Evolutionary conservation across 2,888 invertebrate species (phyloP).

Genomic region (Petrophora chlorosata): DNA sequence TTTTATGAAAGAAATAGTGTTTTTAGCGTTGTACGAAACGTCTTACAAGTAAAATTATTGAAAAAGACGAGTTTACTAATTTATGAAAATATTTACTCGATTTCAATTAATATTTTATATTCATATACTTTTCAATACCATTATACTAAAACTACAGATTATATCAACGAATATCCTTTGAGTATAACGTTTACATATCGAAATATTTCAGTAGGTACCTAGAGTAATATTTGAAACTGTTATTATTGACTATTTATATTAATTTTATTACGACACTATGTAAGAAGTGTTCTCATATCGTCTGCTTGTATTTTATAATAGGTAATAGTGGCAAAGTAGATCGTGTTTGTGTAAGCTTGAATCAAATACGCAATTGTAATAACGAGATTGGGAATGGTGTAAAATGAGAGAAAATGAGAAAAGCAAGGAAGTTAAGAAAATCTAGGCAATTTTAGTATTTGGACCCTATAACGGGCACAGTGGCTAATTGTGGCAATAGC

Average conservation of each 20-base stretch:
- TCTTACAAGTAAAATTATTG: neutral
- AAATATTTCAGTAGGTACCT: conserved; percentile 10
- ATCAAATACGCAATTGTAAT: too few species aligned
- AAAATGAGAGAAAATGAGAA: too few species aligned
- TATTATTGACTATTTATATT: neutral
- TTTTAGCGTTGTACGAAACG: neutral
- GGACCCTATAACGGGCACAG: too few species aligned
- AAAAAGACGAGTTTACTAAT: conserved; percentile 9
- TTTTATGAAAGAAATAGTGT: neutral
- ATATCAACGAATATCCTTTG: conserved; percentile 18
- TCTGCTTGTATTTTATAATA: conserved; percentile 4
- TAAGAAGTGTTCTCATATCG: conserved; percentile 6
- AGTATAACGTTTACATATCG: conserved; percentile 21
- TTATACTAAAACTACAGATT: conserved; percentile 10
- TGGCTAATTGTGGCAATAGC: too few species aligned
- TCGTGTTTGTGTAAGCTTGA: conserved; percentile 11
- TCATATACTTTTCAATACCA: conserved; percentile 10
- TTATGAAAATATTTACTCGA: conserved; percentile 18
- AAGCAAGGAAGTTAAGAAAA: too few species aligned
- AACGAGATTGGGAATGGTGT: too few species aligned
- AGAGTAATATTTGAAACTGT: neutral
- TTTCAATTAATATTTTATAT: conserved; percentile 17
- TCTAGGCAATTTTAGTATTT: too few species aligned
- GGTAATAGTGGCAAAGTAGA: conserved; percentile 4
- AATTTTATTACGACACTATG: neutral